A percentile compares a stretch with the other conserved stretches of the same genome.
Evolutionary conservation across 2,113 vertebrate genomes (phyloP).

Genomic region (Bostrychus sinensis): DNA sequence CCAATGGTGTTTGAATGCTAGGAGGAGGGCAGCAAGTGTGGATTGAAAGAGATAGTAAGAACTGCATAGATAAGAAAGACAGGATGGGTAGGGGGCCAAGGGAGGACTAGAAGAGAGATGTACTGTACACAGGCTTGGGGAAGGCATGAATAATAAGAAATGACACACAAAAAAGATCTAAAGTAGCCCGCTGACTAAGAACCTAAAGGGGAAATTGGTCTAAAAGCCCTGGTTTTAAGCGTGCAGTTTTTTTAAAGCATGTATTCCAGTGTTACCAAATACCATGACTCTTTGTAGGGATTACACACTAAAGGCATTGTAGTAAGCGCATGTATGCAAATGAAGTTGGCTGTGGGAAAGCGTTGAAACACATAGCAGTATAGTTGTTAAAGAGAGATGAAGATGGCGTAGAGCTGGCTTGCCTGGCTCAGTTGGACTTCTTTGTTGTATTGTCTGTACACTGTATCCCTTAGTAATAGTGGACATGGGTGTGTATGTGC

Average conservation of each 20-base stretch:
- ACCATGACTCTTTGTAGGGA: not conserved
- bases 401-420: conserved; percentile 8
- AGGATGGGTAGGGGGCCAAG: conserved; percentile 25
- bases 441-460: conserved; percentile 23
- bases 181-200: conserved; percentile 49
- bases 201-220: conserved; percentile 14
- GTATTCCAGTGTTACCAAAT: conserved; percentile 32
- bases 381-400: conserved; percentile 22
- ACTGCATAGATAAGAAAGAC: conserved; percentile 40
- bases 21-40: conserved; percentile 23
- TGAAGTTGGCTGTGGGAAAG: conserved; percentile 31
- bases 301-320: not conserved
- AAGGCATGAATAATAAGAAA: conserved; percentile 56
- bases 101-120: conserved; percentile 23
- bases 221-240: conserved; percentile 5
- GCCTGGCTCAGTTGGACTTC: conserved; percentile 12
- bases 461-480: conserved; percentile 20
- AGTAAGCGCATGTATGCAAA: conserved; percentile 10
- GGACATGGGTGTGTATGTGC: conserved; percentile 26
- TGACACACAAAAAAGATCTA: conserved; percentile 51
- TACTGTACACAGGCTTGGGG: conserved; percentile 28
- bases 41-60: conserved; percentile 35
- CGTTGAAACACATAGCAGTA: conserved; percentile 55
- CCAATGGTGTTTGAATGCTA: conserved; percentile 15
- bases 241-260: conserved; percentile 23